Base-by-base conservation (phyloP, 1,140 invertebrate genomes). In the Dufourea novaeangliae region DNA sequence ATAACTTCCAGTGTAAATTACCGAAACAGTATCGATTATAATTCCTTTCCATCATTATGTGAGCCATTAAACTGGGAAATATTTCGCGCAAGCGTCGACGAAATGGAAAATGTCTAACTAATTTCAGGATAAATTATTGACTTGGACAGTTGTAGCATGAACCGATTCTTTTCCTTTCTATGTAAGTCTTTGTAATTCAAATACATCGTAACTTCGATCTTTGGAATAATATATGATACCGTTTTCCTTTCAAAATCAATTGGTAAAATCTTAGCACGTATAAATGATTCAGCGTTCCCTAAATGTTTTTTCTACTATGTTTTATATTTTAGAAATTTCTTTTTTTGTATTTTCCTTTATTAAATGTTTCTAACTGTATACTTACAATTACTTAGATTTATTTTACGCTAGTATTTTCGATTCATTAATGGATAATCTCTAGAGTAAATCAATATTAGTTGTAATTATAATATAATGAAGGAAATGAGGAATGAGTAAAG, bases 1-100 rank as follows among this genome's bases (percentile, higher is more conserved):
- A 71, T 80, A 84, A 82, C 82, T 84, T 82, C 77, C 79, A 67
- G 34, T 41, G 22, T 29, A 41, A 73, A 73, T 52, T 22, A 52
- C n/a, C 46, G 22, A 27, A 39, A 27, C 34, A 39, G 1, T 52
- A 37, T 37, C 57, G 10, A n/a, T 17, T 34, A 46, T 50, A 61
- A 61, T 79, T 67, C 34, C 12, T 22, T 67, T 74, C 29, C 27
- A 41, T 32, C 59, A 22, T 37, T 37, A 61, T 61, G 8, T 8
- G 8, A 61, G 12, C 20, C 57, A 37, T 12, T 2, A 22, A 22
- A 32, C 37, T 7, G 3, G 25, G 27, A 56, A 56, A 34, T 22
- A 14, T 59, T 12, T 37, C 11, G n/a, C 20, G 20, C 57, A 46
- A 50, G 14, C 27, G 10, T 59, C 8, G 17, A 63, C 41, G 17